These are phyloP conservation scores for Nysson spinosus DNA, from an alignment of 2,888 invertebrate species.

Conservation along the genomic window DNA sequence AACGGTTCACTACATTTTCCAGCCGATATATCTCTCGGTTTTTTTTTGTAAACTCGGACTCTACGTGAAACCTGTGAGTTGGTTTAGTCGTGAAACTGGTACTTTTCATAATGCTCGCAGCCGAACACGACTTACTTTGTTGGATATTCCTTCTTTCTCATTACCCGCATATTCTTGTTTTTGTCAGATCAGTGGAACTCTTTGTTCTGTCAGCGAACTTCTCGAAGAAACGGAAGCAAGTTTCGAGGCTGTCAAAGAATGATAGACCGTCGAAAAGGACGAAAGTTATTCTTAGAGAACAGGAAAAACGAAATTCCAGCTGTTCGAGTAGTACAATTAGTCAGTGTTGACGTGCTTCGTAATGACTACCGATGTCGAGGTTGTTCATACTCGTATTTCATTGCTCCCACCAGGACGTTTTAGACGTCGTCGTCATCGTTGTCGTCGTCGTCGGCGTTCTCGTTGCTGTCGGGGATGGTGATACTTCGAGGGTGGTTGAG, in stretches of 20 bases:
- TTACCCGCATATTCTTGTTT: conserved; percentile 19
- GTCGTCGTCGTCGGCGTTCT: conserved; percentile 34
- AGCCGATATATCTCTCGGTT: too few relatives aligned
- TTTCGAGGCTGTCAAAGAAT: conserved; percentile 20
- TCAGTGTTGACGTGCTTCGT: conserved; percentile 52
- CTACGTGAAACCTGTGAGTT: too few relatives aligned
- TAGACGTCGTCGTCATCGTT: conserved; percentile 26
- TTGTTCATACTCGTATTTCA: conserved; percentile 68
- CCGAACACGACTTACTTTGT: not conserved
- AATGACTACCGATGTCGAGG: conserved; percentile 47
- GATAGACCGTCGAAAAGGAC: conserved; percentile 38
- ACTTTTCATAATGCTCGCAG: not conserved
- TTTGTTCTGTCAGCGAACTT: conserved; percentile 3
- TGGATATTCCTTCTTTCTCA: conserved; percentile 10
- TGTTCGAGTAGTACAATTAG: conserved; percentile 52
- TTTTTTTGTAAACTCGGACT: too few relatives aligned
- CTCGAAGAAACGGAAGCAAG: conserved; percentile 1
- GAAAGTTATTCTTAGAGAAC: conserved; percentile 25
- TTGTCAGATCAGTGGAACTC: conserved; percentile 2
- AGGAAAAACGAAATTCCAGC: conserved; percentile 48
- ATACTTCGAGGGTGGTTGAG: conserved; percentile 64
- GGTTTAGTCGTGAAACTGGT: not conserved
- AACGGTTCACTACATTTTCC: too few relatives aligned
- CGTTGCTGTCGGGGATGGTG: conserved; percentile 47
- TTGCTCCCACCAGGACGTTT: conserved; percentile 39